phyloP scores from a whole-genome alignment of 2,797 vertebrate species.

The Girardinus metallicus region DNA sequence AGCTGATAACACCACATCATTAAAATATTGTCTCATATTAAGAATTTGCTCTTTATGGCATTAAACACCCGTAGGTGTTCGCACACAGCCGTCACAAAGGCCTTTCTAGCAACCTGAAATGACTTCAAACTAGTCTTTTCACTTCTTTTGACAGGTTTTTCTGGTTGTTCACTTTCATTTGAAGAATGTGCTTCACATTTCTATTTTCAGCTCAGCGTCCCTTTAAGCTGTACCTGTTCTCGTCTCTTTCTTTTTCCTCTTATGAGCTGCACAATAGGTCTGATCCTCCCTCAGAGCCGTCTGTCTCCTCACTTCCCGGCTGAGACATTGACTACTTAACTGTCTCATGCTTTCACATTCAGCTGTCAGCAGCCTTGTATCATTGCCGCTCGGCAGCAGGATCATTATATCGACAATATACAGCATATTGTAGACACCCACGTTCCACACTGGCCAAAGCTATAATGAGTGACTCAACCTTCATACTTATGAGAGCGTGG shows the following conservation, averaged over 20 bases:
- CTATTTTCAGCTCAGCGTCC: slow-evolving; percentile 60
- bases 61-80: slow-evolving; percentile 12
- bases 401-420: slow-evolving; percentile 26
- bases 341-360: slow-evolving; percentile 23
- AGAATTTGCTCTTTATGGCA: background rate
- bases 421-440: slow-evolving; percentile 16
- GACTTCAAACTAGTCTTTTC: slow-evolving; percentile 35
- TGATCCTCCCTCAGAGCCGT: slow-evolving; percentile 30
- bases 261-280: slow-evolving; percentile 31
- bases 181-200: slow-evolving; percentile 50
- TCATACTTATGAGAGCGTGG: slow-evolving; percentile 2
- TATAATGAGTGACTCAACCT: slow-evolving; percentile 25
- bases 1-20: background rate
- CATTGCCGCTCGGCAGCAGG: slow-evolving; percentile 3
- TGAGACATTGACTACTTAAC: slow-evolving; percentile 21
- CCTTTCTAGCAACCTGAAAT: slow-evolving; percentile 34
- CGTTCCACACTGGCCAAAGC: slow-evolving; percentile 2
- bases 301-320: slow-evolving; percentile 32
- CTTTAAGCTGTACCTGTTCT: slow-evolving; percentile 37
- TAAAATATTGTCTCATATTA: background rate
- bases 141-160: slow-evolving; percentile 62
- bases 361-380: slow-evolving; percentile 1
- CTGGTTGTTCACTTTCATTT: slow-evolving; percentile 60
- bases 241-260: slow-evolving; percentile 18
- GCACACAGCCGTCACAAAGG: slow-evolving; percentile 16